Conservation (phyloP, 2,888 invertebrate species). For the Carabus problematicus region DNA sequence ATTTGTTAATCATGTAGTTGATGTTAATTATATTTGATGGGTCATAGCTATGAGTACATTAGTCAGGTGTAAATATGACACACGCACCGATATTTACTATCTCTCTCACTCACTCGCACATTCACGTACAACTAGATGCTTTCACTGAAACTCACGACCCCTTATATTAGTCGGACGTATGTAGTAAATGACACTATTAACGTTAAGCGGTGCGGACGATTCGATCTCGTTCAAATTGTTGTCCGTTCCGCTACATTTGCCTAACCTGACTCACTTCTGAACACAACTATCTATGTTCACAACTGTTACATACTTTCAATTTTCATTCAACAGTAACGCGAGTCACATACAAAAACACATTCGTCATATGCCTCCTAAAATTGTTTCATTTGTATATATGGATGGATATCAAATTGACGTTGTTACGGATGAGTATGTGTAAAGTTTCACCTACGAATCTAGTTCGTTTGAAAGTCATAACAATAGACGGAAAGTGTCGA, state of each 20-base stretch:
- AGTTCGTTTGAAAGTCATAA: not conserved
- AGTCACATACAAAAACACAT: not conserved
- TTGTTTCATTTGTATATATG: not conserved
- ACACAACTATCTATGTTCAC: no score
- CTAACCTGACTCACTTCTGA: not conserved
- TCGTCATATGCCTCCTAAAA: not conserved
- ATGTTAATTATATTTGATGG: no score
- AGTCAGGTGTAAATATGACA: not conserved
- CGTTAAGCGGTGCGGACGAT: constrained; percentile 9
- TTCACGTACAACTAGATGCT: constrained; percentile 18
- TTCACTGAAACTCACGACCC: constrained; percentile 12
- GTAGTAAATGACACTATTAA: constrained; percentile 6
- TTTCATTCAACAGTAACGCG: not conserved
- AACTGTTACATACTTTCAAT: not conserved
- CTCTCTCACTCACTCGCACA: constrained; percentile 20
- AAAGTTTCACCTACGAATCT: not conserved
- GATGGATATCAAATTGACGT: not conserved
- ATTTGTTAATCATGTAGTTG: no score
- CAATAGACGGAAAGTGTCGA: no score
- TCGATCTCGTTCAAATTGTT: not conserved
- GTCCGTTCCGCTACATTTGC: not conserved
- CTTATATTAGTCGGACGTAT: constrained; percentile 1
- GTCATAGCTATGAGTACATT: no score
- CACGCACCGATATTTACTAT: constrained; percentile 25
- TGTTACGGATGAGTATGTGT: not conserved